These are phyloP conservation scores for Promerops cafer DNA, from an alignment of 2,113 vertebrate species.

Conservation along the genomic window DNA sequence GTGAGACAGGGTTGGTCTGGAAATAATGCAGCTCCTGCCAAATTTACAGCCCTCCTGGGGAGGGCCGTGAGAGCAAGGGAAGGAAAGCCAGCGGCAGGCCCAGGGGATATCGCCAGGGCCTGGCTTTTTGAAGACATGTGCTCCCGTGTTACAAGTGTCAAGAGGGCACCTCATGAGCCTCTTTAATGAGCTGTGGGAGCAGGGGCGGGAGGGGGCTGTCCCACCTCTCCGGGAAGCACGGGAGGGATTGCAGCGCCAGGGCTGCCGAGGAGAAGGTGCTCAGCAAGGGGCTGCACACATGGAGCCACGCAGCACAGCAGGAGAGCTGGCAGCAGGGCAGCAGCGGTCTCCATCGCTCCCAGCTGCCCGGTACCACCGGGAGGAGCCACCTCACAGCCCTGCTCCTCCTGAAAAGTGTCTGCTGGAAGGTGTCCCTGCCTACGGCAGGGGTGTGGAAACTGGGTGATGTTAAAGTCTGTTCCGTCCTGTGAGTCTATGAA, in stretches of 20 bases:
- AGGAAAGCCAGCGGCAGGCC: not conserved
- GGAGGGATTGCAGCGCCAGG: not conserved
- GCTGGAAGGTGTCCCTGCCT: not conserved
- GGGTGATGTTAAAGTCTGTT: not conserved
- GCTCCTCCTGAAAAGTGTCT: not conserved
- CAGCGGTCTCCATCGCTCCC: not conserved
- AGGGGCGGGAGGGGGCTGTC: not conserved
- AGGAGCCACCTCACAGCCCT: not conserved
- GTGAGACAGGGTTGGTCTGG: slow-evolving; percentile 1
- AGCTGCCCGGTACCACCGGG: fast-evolving
- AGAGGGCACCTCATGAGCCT: not conserved
- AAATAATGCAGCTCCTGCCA: slow-evolving; percentile 21
- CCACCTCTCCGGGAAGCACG: fast-evolving
- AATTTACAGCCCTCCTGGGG: not conserved
- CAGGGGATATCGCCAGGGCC: not conserved
- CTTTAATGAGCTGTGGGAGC: not conserved
- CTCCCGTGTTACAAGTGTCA: slow-evolving; percentile 34
- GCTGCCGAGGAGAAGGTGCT: fast-evolving
- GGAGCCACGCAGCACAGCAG: fast-evolving
- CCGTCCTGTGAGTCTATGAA: not conserved
- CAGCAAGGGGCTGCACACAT: fast-evolving
- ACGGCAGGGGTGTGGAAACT: not conserved
- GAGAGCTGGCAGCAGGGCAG: not conserved
- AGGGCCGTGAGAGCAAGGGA: not conserved
- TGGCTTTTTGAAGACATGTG: slow-evolving; percentile 31